A percentile compares a stretch with the other conserved stretches of the same genome.
Conservation (phyloP, 2,888 invertebrate genomes). For the Xylocampa areola region DNA sequence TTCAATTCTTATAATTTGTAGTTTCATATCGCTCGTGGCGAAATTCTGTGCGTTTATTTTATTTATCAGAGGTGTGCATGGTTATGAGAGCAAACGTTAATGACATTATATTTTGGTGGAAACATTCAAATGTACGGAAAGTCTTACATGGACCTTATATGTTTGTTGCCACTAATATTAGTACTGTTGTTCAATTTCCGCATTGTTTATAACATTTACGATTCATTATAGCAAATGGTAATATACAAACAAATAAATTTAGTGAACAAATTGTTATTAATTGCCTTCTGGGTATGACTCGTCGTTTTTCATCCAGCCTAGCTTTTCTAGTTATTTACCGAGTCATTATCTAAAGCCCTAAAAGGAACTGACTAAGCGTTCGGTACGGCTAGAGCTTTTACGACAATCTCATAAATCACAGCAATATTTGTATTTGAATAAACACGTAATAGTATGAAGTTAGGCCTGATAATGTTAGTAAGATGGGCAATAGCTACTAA, state of each 20-base stretch:
- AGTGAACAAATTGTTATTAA: constrained; percentile 55
- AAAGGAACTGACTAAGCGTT: constrained; percentile 53
- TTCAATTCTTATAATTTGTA: constrained; percentile 43
- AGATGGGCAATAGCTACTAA: not conserved
- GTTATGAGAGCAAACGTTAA: constrained; percentile 20
- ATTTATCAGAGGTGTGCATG: constrained; percentile 30
- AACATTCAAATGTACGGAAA: constrained; percentile 2
- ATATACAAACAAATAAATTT: constrained; percentile 30
- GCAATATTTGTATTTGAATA: constrained; percentile 28
- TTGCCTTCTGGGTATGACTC: constrained; percentile 52
- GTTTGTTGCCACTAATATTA: constrained; percentile 3
- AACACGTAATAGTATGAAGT: constrained; percentile 6
- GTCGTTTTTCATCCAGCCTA: constrained; percentile 50
- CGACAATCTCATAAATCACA: constrained; percentile 41
- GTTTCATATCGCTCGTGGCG: constrained; percentile 42
- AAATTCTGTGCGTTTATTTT: constrained; percentile 38
- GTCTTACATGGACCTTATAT: constrained; percentile 7
- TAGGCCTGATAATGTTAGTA: not conserved
- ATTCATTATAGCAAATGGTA: constrained; percentile 30
- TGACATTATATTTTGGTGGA: constrained; percentile 15
- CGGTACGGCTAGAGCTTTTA: constrained; percentile 34
- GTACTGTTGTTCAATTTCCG: constrained; percentile 48
- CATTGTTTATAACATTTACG: constrained; percentile 16
- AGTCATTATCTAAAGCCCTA: constrained; percentile 62
- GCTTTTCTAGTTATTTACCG: constrained; percentile 57